Evolutionary conservation across 2,113 vertebrate species (phyloP).

Genomic region (Caloenas nicobarica): DNA sequence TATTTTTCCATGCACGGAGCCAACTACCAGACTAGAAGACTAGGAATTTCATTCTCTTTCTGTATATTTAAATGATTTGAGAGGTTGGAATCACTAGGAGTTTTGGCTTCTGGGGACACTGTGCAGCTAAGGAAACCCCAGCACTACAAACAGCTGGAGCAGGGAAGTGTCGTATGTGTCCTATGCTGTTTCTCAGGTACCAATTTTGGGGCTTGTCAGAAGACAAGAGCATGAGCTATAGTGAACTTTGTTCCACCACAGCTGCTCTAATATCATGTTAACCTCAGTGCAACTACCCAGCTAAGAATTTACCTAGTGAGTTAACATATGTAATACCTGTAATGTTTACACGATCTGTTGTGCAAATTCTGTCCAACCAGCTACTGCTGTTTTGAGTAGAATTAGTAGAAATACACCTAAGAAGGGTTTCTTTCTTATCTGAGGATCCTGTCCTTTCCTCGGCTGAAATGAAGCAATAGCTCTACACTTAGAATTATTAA

Average conservation of each 20-base stretch:
- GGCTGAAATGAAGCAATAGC: neutral
- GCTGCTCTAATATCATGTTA: neutral
- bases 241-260: neutral
- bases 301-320: neutral
- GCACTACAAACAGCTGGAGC: neutral
- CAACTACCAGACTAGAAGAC: neutral
- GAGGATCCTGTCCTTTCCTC: neutral
- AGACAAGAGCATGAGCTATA: neutral
- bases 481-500: neutral
- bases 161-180: neutral
- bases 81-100: neutral
- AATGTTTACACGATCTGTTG: neutral
- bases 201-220: neutral
- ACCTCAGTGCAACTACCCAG: neutral
- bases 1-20: neutral
- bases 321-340: neutral
- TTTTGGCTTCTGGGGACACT: neutral
- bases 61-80: neutral
- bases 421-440: neutral
- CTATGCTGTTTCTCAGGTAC: neutral
- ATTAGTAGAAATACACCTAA: neutral
- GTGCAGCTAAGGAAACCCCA: neutral
- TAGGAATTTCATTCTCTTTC: neutral
- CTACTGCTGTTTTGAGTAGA: neutral
- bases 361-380: neutral